A percentile compares a stretch with the other conserved stretches of the same genome.
phyloP scores from a whole-genome alignment of 2,113 vertebrate species.

The Chamaetylas fuelleborni region DNA sequence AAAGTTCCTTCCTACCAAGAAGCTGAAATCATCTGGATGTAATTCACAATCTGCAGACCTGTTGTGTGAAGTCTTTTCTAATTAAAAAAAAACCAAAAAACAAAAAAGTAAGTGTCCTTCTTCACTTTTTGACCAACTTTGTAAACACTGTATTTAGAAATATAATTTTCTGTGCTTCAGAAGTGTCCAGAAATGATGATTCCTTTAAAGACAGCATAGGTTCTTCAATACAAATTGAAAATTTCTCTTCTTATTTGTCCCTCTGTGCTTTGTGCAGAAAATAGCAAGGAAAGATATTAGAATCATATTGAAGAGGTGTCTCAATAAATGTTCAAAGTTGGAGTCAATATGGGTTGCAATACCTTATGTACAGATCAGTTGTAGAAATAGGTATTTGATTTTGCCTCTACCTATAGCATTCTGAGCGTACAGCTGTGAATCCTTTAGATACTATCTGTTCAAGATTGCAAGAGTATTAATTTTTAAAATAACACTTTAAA shows the following conservation, averaged over 20 bases:
- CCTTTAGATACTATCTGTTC: background rate
- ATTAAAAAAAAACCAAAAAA: background rate
- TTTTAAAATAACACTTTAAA: background rate
- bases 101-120: background rate
- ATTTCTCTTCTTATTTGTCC: background rate
- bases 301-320: rapidly evolving
- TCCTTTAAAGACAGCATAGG: background rate
- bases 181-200: background rate
- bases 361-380: background rate
- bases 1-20: background rate
- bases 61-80: background rate
- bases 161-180: background rate
- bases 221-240: background rate
- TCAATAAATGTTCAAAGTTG: background rate
- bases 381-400: background rate
- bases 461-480: background rate
- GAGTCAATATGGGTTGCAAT: background rate
- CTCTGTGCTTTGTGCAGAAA: background rate
- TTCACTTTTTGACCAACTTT: background rate
- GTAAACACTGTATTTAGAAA: background rate
- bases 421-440: background rate
- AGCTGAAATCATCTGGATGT: slow-evolving; percentile 1
- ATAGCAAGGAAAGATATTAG: background rate
- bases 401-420: background rate
- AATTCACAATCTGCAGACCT: background rate